Base-by-base conservation (phyloP, 2,888 invertebrate species). In the Drosophila eohydei region DNA sequence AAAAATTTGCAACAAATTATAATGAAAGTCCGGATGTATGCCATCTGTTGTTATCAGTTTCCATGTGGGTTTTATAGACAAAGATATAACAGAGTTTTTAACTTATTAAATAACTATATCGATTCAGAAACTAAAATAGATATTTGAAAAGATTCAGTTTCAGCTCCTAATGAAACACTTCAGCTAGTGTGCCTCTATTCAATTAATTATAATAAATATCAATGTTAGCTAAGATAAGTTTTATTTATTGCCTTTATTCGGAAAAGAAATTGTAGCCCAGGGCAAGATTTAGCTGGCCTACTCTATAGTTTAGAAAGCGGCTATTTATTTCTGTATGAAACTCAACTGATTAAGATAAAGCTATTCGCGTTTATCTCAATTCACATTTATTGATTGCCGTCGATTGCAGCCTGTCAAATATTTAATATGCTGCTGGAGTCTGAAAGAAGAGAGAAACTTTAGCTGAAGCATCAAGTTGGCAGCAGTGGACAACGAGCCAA, bases 401-500 rank as follows among this genome's bases (percentile, higher is more conserved):
- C 63, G 54, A 40, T 67, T 63, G 41, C 36, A 26, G 38, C 16
- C 65, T 51, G 40, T 52, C 58, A 74, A 62, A 57, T 65, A 51
- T 61, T 51, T 41, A 61, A 70, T 65, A 50, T 50, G 60, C 59
- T 51, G 36, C 32, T 43, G 14, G 43, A 21, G 43, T 32, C 16
- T n/a, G 16, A 11, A 4, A 11, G 28, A 12, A 26, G 34, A 11
- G 32, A 9, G 28, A 36, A 71, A 69, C 36, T 69, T 51, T 28
- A 48, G 41, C 14, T 56, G 26, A 48, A 59, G 59, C 56, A 67
- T 46, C 58, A 74, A 70, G 50, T 50, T 30, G 48, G 46, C 59
- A 40, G n/a, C 43, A 32, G 28, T 43, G 38, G 50, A 48, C 57
- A 62, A 34, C n/a, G 26, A 40, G 52, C 46, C 43, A 76, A 51